Percentiles rank a stretch among this genome's conserved stretches.
phyloP scores from a whole-genome alignment of 1,140 invertebrate genomes.

The Zeugodacus cucurbitae region DNA sequence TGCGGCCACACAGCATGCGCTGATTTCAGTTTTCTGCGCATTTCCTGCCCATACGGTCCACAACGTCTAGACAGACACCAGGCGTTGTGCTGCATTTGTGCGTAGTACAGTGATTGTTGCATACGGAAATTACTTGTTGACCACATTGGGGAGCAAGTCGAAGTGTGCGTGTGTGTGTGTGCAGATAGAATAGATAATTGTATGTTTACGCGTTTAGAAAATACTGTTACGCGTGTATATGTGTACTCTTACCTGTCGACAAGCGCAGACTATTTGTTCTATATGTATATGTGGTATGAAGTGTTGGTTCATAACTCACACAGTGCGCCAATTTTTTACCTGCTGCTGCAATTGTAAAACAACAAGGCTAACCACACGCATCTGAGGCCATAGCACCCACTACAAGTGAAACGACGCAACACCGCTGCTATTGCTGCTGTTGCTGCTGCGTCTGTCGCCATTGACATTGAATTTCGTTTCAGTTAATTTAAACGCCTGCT shows the following conservation, averaged over 20 bases:
- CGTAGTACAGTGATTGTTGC: neutral
- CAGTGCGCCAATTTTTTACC: neutral
- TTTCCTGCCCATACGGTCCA: neutral
- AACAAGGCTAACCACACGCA: neutral
- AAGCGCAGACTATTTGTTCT: neutral
- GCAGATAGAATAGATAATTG: neutral
- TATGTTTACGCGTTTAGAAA: too few species aligned
- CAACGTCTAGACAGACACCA: neutral
- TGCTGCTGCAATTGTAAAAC: neutral
- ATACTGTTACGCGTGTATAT: too few species aligned
- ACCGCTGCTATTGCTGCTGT: neutral
- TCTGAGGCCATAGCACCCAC: neutral
- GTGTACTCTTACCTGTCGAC: too few species aligned
- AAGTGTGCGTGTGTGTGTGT: neutral
- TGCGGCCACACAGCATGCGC: neutral
- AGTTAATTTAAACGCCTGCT: constrained; percentile 3
- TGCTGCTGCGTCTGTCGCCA: neutral
- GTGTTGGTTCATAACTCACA: neutral
- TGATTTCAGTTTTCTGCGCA: constrained; percentile 25
- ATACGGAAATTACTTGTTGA: neutral
- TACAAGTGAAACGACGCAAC: neutral
- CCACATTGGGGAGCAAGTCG: neutral
- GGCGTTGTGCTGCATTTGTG: neutral
- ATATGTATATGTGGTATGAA: too few species aligned
- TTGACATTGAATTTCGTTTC: constrained; percentile 11